Evolutionary conservation across 2,888 invertebrate genomes (phyloP).

Genomic region (Serrognathus titanus): DNA sequence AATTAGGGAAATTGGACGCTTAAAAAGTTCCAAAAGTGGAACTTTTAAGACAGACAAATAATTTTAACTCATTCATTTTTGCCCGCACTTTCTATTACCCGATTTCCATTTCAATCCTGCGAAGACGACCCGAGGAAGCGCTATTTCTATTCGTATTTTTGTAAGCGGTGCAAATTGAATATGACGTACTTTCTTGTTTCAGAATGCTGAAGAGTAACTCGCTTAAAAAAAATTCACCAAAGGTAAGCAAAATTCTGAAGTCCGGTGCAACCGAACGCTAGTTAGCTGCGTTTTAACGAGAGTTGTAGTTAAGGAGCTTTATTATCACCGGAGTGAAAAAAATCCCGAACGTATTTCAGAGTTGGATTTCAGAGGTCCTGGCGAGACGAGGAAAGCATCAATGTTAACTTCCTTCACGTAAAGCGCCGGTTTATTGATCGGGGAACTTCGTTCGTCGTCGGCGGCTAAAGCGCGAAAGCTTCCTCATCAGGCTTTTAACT

Average conservation of each 20-base stretch:
- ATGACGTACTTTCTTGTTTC: neutral
- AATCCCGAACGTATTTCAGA: slow-evolving; percentile 25
- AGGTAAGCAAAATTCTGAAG: no score
- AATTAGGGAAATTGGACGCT: no score
- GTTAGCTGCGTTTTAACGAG: neutral
- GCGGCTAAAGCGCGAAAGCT: neutral
- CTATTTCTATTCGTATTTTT: no score
- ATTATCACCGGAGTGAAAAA: slow-evolving; percentile 18
- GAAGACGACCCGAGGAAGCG: no score
- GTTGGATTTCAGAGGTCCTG: neutral
- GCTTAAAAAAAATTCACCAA: neutral
- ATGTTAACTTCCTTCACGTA: neutral
- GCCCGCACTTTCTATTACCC: no score
- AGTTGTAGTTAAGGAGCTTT: neutral
- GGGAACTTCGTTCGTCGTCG: neutral
- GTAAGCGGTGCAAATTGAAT: no score
- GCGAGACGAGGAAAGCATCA: neutral
- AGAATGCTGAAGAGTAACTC: neutral
- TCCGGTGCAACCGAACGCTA: neutral
- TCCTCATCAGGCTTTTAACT: neutral
- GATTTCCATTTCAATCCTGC: no score
- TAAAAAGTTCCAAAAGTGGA: no score
- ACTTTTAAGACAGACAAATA: no score
- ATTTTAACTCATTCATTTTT: no score
- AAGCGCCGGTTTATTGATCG: neutral